phyloP scores from a whole-genome alignment of 1,140 invertebrate species.

The Drosophila paulistorum region DNA sequence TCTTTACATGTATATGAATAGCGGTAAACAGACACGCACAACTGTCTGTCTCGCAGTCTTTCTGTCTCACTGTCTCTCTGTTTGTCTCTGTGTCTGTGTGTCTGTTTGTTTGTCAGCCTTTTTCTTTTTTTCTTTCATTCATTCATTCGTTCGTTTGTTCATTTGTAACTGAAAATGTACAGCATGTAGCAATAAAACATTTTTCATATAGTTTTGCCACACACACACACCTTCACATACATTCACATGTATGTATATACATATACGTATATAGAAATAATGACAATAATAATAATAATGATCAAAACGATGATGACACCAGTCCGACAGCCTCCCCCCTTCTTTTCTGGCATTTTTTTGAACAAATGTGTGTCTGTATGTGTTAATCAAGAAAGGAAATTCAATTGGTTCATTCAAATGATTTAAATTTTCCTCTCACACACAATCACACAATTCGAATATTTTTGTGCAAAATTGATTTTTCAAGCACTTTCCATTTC shows the following conservation, averaged over 20 bases:
- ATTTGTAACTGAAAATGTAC: conserved; percentile 69
- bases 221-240: neutral
- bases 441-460: neutral
- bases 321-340: neutral
- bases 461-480: conserved; percentile 32
- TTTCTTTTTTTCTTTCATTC: conserved; percentile 36
- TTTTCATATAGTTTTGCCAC: conserved; percentile 67
- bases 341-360: neutral
- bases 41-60: conserved; percentile 56
- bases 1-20: conserved; percentile 44
- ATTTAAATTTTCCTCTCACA: conserved; percentile 5
- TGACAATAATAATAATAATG: conserved; percentile 35
- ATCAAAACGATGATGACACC: conserved; percentile 45
- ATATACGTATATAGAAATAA: conserved; percentile 13
- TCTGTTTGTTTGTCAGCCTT: conserved; percentile 62
- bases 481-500: conserved; percentile 39
- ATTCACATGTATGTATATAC: no score
- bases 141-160: conserved; percentile 18
- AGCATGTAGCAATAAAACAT: conserved; percentile 70
- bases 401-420: conserved; percentile 7
- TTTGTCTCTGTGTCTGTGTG: conserved; percentile 29
- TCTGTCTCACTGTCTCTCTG: conserved; percentile 17
- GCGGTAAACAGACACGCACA: conserved; percentile 67
- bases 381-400: conserved; percentile 44
- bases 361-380: conserved; percentile 5